phyloP scores from a whole-genome alignment of 2,888 invertebrate species.

The Selenia dentaria region DNA sequence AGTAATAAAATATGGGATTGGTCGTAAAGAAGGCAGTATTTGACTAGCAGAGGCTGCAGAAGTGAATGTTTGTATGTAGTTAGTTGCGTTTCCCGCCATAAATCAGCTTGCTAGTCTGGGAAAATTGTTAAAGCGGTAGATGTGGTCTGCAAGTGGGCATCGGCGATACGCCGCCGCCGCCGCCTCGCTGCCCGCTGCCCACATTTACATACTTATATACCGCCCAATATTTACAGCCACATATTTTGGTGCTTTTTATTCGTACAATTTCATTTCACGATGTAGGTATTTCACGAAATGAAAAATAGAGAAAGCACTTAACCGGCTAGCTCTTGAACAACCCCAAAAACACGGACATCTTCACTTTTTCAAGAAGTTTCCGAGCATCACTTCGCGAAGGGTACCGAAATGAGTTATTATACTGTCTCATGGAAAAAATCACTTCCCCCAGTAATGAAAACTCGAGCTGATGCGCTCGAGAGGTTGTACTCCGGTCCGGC shows the following conservation, averaged over 20 bases:
- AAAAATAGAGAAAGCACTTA: conserved; percentile 17
- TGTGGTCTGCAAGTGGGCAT: conserved; percentile 59
- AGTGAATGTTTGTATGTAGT: conserved; percentile 60
- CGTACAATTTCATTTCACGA: conserved; percentile 18
- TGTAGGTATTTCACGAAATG: conserved; percentile 1
- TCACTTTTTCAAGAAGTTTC: conserved; percentile 62
- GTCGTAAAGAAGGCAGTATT: conserved; percentile 67
- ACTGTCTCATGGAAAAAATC: conserved; percentile 76
- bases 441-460: conserved; percentile 81
- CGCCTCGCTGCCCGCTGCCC: conserved; percentile 28
- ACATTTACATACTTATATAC: conserved; percentile 37
- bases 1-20: conserved; percentile 66
- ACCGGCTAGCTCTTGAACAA: conserved; percentile 28
- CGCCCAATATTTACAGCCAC: conserved; percentile 20
- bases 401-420: conserved; percentile 81
- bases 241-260: conserved; percentile 14
- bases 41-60: conserved; percentile 54
- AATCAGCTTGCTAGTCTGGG: conserved; percentile 64
- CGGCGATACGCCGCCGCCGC: conserved; percentile 46
- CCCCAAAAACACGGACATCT: conserved; percentile 41
- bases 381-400: conserved; percentile 60
- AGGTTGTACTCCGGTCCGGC: conserved; percentile 74
- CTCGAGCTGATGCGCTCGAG: conserved; percentile 79
- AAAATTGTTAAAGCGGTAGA: conserved; percentile 63
- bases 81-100: conserved; percentile 63